phyloP scores from a whole-genome alignment of 2,113 vertebrate species.

The Nothobranchius furzeri region DNA sequence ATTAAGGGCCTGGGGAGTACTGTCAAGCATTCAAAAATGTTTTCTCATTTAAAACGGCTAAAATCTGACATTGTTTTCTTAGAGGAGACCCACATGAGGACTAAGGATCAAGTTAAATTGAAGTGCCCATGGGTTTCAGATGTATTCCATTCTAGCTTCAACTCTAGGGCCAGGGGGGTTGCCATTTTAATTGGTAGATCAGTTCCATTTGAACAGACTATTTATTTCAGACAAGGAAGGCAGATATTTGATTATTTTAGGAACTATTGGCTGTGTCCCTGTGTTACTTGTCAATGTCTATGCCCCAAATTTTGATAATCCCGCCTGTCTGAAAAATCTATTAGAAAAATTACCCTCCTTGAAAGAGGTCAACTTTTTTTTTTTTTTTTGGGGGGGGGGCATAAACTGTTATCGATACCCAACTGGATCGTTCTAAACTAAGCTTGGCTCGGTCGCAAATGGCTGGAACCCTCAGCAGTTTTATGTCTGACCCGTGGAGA shows the following conservation, averaged over 20 bases:
- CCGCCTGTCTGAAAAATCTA: neutral
- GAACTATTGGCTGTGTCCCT: neutral
- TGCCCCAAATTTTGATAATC: neutral
- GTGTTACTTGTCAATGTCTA: neutral
- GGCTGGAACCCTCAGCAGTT: neutral
- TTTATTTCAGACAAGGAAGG: neutral
- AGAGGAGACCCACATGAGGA: neutral
- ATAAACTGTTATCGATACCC: neutral
- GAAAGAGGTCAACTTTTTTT: neutral
- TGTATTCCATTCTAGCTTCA: neutral
- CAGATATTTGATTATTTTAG: neutral
- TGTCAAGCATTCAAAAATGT: neutral
- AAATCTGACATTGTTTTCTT: constrained; percentile 2
- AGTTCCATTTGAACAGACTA: neutral
- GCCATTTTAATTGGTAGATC: neutral
- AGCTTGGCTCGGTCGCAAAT: neutral
- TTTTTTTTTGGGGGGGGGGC: neutral
- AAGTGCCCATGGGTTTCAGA: neutral
- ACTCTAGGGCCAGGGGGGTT: neutral
- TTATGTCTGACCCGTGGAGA: neutral
- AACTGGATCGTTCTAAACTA: neutral
- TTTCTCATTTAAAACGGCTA: neutral
- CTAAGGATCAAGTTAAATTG: neutral
- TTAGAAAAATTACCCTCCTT: neutral
- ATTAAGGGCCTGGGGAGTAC: neutral